phyloP scores from a whole-genome alignment of 2,113 vertebrate genomes.

The Daboia siamensis region DNA sequence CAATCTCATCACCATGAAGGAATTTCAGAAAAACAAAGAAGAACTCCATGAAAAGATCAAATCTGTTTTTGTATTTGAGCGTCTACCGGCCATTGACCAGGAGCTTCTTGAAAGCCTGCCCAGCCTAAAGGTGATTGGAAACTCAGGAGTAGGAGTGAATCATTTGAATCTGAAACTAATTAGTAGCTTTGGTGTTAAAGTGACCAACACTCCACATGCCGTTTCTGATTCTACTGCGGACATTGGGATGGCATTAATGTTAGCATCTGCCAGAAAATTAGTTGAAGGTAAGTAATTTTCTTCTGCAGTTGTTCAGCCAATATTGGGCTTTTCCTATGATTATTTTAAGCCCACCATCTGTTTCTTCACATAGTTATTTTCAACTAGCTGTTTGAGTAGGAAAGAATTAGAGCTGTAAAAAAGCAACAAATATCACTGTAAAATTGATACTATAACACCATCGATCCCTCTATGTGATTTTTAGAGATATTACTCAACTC shows the following conservation, averaged over 20 bases:
- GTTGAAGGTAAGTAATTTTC: constrained; percentile 68
- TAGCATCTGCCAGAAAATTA: constrained; percentile 76
- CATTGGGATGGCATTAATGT: constrained; percentile 75
- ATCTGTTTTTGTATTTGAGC: constrained; percentile 65
- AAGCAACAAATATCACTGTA: background rate
- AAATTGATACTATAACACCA: background rate
- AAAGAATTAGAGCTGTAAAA: background rate
- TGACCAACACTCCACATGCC: constrained; percentile 72
- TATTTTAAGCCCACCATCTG: background rate
- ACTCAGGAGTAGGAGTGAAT: constrained; percentile 73
- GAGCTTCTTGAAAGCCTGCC: constrained; percentile 71
- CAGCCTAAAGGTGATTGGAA: constrained; percentile 73
- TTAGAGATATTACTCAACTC: background rate
- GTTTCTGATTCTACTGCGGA: constrained; percentile 77
- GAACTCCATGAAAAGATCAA: constrained; percentile 64
- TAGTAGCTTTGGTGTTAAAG: constrained; percentile 69
- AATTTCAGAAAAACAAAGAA: constrained; percentile 65
- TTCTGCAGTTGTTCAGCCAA: background rate
- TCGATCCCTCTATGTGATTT: background rate
- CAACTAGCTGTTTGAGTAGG: background rate
- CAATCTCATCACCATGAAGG: constrained; percentile 65
- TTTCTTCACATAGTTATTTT: background rate
- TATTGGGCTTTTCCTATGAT: background rate
- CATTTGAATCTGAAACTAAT: constrained; percentile 77
- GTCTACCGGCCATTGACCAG: constrained; percentile 39